These are phyloP conservation scores for Tenodera sinensis DNA, from an alignment of 2,888 invertebrate genomes.

Conservation along the genomic window DNA sequence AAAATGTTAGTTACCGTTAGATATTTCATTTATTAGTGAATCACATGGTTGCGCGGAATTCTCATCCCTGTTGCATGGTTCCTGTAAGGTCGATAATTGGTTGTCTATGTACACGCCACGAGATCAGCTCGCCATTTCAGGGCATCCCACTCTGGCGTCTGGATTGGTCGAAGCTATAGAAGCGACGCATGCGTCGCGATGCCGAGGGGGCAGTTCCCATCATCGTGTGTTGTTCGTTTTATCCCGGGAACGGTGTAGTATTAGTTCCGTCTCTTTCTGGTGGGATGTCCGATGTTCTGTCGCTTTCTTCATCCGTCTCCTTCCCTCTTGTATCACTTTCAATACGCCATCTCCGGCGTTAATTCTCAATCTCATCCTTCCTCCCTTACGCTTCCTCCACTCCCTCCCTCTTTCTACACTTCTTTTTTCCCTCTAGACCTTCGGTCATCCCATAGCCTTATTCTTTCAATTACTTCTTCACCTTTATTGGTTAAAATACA, in stretches of 20 bases:
- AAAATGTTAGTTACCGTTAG: constrained; percentile 22
- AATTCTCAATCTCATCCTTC: constrained; percentile 27
- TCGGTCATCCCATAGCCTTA: neutral
- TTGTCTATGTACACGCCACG: constrained; percentile 19
- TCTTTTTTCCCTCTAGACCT: neutral
- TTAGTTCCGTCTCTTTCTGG: neutral
- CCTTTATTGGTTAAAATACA: neutral
- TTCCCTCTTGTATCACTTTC: constrained; percentile 4
- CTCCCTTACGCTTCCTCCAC: neutral
- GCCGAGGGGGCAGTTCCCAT: constrained; percentile 19
- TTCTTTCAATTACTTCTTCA: neutral
- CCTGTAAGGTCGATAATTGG: constrained; percentile 30
- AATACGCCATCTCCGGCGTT: constrained; percentile 27
- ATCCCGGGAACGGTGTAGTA: neutral
- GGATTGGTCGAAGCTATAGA: constrained; percentile 25
- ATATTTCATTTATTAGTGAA: constrained; percentile 28
- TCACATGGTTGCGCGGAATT: constrained; percentile 7
- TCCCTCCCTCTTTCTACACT: neutral
- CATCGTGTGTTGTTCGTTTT: neutral
- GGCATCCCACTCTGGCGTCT: constrained; percentile 26
- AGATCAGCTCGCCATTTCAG: constrained; percentile 30
- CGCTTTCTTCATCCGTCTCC: neutral
- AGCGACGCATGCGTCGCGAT: constrained; percentile 23
- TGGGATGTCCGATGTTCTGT: neutral
- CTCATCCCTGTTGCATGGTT: constrained; percentile 19